Percentiles rank a stretch among this genome's conserved stretches.
Conservation (phyloP, 1,140 invertebrate genomes). For the Campoletis sonorensis region DNA sequence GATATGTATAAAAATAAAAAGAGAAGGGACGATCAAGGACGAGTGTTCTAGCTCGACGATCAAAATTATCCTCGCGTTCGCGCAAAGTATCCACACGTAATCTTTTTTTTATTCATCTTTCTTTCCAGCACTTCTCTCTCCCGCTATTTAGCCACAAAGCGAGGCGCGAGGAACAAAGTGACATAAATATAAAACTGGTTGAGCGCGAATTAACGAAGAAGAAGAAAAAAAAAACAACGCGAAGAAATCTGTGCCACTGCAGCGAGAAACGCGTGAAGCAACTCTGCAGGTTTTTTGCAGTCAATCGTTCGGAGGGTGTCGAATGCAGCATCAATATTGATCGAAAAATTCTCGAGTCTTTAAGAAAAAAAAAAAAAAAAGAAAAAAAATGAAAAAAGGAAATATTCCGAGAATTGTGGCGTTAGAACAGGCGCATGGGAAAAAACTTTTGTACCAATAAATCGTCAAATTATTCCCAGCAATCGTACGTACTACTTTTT, state of each 20-base stretch:
- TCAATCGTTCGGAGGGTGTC: background rate
- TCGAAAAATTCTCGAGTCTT: background rate
- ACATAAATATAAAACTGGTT: constrained; percentile 32
- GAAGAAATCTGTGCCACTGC: constrained; percentile 8
- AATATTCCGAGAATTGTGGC: too few relatives aligned
- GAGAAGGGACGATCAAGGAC: constrained; percentile 43
- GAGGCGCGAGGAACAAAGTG: constrained; percentile 28
- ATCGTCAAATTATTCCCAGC: too few relatives aligned
- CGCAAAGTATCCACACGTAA: constrained; percentile 20
- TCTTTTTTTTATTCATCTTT: constrained; percentile 4
- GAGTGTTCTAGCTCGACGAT: constrained; percentile 35
- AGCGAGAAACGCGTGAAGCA: constrained; percentile 23
- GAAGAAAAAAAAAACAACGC: too few relatives aligned
- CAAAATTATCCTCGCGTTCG: constrained; percentile 42
- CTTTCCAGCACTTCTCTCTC: constrained; percentile 13
- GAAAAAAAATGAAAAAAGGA: too few relatives aligned
- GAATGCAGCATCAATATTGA: background rate
- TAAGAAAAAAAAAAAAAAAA: too few relatives aligned
- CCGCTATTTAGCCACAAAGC: constrained; percentile 33
- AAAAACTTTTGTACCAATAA: too few relatives aligned
- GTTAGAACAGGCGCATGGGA: too few relatives aligned
- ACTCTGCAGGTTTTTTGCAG: background rate
- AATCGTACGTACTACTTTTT: too few relatives aligned
- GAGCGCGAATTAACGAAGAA: constrained; percentile 15
- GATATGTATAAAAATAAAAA: constrained; percentile 34